phyloP scores from a whole-genome alignment of 1,140 invertebrate genomes.

The Mamestra configurata region DNA sequence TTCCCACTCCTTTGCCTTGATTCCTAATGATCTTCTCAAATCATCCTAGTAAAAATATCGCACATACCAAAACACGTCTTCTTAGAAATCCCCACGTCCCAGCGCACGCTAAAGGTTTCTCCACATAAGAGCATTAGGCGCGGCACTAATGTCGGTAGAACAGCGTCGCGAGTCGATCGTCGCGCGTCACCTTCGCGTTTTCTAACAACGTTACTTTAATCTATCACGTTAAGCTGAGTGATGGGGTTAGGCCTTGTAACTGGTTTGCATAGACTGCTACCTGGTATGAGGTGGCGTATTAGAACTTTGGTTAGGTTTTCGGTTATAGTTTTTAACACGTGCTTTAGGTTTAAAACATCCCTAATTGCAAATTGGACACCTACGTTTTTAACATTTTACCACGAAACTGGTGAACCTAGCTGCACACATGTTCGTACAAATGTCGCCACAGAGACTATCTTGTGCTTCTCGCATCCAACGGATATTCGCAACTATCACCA shows the following conservation, averaged over 20 bases:
- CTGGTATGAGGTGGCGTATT: background rate
- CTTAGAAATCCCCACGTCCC: background rate
- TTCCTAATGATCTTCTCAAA: no score
- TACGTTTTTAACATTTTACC: no score
- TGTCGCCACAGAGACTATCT: no score
- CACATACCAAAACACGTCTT: background rate
- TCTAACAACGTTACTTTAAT: constrained; percentile 36
- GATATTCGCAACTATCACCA: no score
- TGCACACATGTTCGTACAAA: no score
- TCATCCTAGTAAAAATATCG: background rate
- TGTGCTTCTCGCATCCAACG: no score
- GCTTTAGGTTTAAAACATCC: no score
- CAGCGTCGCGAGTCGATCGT: background rate
- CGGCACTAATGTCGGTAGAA: background rate
- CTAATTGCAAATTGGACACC: no score
- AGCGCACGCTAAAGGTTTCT: background rate
- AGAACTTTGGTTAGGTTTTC: background rate
- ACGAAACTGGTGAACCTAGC: no score
- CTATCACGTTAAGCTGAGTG: constrained; percentile 14
- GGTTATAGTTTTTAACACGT: background rate
- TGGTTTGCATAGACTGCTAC: constrained; percentile 19
- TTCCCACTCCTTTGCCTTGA: no score
- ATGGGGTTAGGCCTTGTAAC: constrained; percentile 7
- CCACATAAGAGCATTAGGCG: constrained; percentile 4
- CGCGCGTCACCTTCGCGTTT: background rate